These are phyloP conservation scores for Strongylocentrotus purpuratus DNA, from an alignment of 35 echinoderm and acorn worm species.

Conservation along the genomic window DNA sequence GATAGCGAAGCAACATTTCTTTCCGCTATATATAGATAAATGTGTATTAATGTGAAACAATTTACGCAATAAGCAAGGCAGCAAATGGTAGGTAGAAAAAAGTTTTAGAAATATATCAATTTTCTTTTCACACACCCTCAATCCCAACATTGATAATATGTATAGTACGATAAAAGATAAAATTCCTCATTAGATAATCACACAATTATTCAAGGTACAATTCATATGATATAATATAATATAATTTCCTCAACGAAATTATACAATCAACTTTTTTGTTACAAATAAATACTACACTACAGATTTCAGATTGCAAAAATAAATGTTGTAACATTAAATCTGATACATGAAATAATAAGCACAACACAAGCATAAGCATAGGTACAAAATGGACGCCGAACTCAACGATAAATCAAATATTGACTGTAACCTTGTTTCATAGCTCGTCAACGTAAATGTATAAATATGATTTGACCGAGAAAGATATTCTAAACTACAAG, in stretches of 20 bases:
- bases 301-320: not conserved
- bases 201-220: not conserved
- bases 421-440: not conserved
- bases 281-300: not conserved
- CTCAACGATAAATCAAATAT: not conserved
- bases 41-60: not conserved
- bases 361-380: not conserved
- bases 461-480: too few species aligned
- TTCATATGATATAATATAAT: not conserved
- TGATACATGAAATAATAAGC: not conserved
- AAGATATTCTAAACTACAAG: too few species aligned
- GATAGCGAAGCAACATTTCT: not conserved
- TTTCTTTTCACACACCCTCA: not conserved
- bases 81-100: not conserved
- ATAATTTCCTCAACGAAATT: too few species aligned
- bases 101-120: not conserved
- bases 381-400: not conserved
- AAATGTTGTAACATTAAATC: not conserved
- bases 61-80: not conserved
- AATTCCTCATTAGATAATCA: not conserved
- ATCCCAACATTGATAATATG: not conserved
- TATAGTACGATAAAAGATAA: not conserved
- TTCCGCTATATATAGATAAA: not conserved
- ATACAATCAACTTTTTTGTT: not conserved
- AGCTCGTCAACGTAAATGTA: too few species aligned